phyloP scores from a whole-genome alignment of 2,888 invertebrate genomes.

The Geotrupes spiniger region DNA sequence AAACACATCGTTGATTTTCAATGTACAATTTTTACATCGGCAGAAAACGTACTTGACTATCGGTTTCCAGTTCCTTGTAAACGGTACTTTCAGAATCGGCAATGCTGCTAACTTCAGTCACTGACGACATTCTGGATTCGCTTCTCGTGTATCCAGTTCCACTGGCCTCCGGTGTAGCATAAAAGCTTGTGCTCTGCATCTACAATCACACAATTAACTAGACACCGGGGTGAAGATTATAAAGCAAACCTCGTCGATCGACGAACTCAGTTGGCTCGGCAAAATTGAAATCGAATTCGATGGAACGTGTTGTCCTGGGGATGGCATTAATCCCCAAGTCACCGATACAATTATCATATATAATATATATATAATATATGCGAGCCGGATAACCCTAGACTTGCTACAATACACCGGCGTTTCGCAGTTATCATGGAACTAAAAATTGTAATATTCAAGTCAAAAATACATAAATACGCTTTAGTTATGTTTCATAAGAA shows the following conservation, averaged over 20 bases:
- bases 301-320: slow-evolving; percentile 49
- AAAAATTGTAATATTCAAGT: too few relatives aligned
- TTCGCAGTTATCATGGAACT: slow-evolving; percentile 49
- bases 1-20: too few relatives aligned
- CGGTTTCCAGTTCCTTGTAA: slow-evolving; percentile 9
- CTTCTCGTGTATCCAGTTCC: neutral
- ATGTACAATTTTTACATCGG: too few relatives aligned
- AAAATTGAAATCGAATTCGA: slow-evolving; percentile 19
- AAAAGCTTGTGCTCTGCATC: neutral
- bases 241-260: too few relatives aligned
- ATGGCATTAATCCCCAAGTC: slow-evolving; percentile 45
- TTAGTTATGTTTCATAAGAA: too few relatives aligned
- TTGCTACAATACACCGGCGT: slow-evolving; percentile 44
- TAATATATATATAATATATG: too few relatives aligned
- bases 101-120: slow-evolving; percentile 13
- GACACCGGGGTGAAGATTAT: too few relatives aligned
- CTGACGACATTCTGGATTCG: slow-evolving; percentile 8
- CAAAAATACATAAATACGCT: too few relatives aligned
- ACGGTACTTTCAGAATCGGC: slow-evolving; percentile 6
- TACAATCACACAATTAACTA: neutral
- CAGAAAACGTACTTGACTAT: slow-evolving; percentile 16
- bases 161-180: neutral
- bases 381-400: slow-evolving; percentile 49
- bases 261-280: neutral
- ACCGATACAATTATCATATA: slow-evolving; percentile 49